phyloP scores from a whole-genome alignment of 1,140 invertebrate species.

The Nymphalis io region DNA sequence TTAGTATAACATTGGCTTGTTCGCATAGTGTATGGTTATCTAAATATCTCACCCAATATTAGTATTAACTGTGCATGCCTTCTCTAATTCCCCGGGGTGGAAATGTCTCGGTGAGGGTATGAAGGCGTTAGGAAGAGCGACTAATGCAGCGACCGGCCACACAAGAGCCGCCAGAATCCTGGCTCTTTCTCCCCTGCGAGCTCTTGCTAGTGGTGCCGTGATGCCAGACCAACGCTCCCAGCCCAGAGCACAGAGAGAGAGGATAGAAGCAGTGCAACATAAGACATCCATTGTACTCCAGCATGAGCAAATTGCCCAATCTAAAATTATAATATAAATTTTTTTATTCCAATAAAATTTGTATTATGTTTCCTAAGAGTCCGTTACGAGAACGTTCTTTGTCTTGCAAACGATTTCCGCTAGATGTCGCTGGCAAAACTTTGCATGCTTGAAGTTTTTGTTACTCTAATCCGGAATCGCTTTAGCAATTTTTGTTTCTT shows the following conservation, averaged over 20 bases:
- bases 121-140: constrained; percentile 67
- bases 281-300: constrained; percentile 84
- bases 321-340: constrained; percentile 73
- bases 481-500: no score
- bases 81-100: constrained; percentile 58
- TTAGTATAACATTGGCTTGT: no score
- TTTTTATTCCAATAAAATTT: no score
- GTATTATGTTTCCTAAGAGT: no score
- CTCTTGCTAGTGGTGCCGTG: constrained; percentile 75
- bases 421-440: no score
- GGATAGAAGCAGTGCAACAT: constrained; percentile 84
- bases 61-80: constrained; percentile 82
- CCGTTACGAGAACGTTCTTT: no score
- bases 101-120: constrained; percentile 55
- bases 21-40: no score
- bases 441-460: no score
- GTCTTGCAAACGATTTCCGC: no score
- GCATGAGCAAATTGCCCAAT: constrained; percentile 80
- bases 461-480: no score
- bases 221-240: constrained; percentile 85
- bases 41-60: constrained; percentile 77
- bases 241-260: constrained; percentile 83
- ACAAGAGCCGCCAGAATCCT: constrained; percentile 49
- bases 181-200: constrained; percentile 47
- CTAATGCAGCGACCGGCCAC: constrained; percentile 72